phyloP scores from a whole-genome alignment of 2,888 invertebrate genomes.

The Hedya salicella region DNA sequence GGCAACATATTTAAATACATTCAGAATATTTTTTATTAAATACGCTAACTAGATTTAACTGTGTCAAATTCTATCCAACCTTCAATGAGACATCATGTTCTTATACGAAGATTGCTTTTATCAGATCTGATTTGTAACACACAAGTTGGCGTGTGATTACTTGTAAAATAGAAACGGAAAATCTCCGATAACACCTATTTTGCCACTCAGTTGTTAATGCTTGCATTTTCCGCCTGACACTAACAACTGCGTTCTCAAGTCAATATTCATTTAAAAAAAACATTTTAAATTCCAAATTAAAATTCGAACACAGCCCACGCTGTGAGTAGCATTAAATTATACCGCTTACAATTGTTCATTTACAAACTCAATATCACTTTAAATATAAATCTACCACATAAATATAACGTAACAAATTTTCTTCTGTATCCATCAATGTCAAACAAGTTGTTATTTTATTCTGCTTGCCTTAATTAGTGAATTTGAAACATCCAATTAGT shows the following conservation, averaged over 20 bases:
- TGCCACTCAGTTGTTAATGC: neutral
- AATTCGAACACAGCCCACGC: neutral
- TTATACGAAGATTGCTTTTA: conserved; percentile 20
- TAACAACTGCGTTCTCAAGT: neutral
- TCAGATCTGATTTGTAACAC: conserved; percentile 33
- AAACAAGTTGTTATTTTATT: conserved; percentile 27
- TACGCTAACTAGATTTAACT: too few species aligned
- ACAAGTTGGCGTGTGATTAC: conserved; percentile 28
- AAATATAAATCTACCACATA: neutral
- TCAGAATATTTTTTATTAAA: too few species aligned
- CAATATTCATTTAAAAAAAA: neutral
- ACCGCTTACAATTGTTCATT: conserved; percentile 7
- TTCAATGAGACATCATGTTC: conserved; percentile 6
- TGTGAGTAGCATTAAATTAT: conserved; percentile 6
- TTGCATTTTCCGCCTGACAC: neutral
- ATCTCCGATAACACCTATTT: conserved; percentile 9
- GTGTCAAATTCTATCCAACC: conserved; percentile 11
- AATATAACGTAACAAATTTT: conserved; percentile 26
- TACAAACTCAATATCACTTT: conserved; percentile 1
- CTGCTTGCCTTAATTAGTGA: conserved; percentile 27
- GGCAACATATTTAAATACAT: too few species aligned
- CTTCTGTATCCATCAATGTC: conserved; percentile 37
- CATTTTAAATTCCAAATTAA: neutral
- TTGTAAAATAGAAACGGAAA: conserved; percentile 9
- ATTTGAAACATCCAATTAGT: conserved; percentile 30